These are phyloP conservation scores for Leptura quadrifasciata DNA, from an alignment of 2,888 invertebrate species.

Conservation along the genomic window DNA sequence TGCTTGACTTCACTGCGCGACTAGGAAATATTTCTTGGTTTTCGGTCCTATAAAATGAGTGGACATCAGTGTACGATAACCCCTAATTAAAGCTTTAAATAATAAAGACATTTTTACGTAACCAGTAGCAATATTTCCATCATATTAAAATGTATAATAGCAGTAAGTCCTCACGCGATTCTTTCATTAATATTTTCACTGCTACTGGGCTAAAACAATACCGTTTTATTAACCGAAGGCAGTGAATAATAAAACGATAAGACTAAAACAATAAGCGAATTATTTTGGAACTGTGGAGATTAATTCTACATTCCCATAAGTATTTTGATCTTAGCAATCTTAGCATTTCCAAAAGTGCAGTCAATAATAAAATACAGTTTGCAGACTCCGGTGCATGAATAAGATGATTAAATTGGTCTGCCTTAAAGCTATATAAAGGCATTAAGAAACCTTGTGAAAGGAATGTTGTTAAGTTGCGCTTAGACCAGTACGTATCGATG, in stretches of 20 bases:
- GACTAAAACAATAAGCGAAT: not conserved
- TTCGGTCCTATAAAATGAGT: not conserved
- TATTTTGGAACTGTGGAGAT: too few species aligned
- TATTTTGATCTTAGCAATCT: not conserved
- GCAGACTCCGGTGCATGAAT: not conserved
- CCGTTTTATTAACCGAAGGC: not conserved
- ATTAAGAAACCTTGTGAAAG: constrained; percentile 16
- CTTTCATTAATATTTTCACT: constrained; percentile 28
- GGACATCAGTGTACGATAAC: not conserved
- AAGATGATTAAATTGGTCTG: not conserved
- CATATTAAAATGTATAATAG: constrained; percentile 11
- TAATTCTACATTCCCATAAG: not conserved
- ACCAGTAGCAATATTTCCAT: constrained; percentile 26
- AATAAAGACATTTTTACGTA: constrained; percentile 34
- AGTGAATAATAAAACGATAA: not conserved
- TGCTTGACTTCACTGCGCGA: too few species aligned
- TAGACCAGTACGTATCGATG: not conserved
- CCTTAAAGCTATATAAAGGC: not conserved
- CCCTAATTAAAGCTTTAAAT: constrained; percentile 18
- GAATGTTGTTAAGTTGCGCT: constrained; percentile 1
- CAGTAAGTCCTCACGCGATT: constrained; percentile 30
- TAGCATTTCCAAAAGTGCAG: not conserved
- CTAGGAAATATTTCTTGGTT: not conserved
- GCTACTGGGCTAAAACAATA: not conserved
- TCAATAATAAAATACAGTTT: not conserved